Percentiles rank a stretch among this genome's conserved stretches.
phyloP scores from a whole-genome alignment of 2,888 invertebrate species.

The Corbicula japonica region DNA sequence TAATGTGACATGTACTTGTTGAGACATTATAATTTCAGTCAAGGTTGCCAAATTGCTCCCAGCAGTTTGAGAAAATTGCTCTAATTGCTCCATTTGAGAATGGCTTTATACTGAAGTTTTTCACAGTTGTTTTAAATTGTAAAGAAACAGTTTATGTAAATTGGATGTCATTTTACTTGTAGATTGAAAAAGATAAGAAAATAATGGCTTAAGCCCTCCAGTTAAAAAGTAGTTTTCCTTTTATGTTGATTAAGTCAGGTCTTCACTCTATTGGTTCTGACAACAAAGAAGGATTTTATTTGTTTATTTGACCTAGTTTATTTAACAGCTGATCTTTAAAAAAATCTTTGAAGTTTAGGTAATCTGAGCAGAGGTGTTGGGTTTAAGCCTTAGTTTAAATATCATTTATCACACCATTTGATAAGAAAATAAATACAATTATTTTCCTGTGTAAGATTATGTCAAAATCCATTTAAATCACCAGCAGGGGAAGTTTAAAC shows the following conservation, averaged over 20 bases:
- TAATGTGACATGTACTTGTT: too few relatives aligned
- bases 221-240: too few relatives aligned
- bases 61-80: slow-evolving; percentile 11
- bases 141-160: slow-evolving; percentile 3
- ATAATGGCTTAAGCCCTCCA: too few relatives aligned
- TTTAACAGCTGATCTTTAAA: too few relatives aligned
- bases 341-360: slow-evolving; percentile 3
- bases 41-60: too few relatives aligned
- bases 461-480: slow-evolving; percentile 10
- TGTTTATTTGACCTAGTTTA: slow-evolving; percentile 25
- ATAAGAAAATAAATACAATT: slow-evolving; percentile 9
- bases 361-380: neutral
- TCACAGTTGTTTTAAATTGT: slow-evolving; percentile 1
- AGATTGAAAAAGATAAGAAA: too few relatives aligned
- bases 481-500: slow-evolving; percentile 3
- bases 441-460: slow-evolving; percentile 27
- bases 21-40: too few relatives aligned
- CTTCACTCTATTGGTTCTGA: too few relatives aligned
- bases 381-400: too few relatives aligned
- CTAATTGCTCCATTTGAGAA: neutral
- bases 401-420: neutral
- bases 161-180: slow-evolving; percentile 7
- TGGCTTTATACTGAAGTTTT: slow-evolving; percentile 1
- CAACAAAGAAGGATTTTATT: too few relatives aligned
- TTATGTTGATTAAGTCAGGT: too few relatives aligned